A percentile compares a stretch with the other conserved stretches of the same genome.
phyloP scores from a whole-genome alignment of 2,888 invertebrate genomes.

The Caenorhabditis panamensis region DNA sequence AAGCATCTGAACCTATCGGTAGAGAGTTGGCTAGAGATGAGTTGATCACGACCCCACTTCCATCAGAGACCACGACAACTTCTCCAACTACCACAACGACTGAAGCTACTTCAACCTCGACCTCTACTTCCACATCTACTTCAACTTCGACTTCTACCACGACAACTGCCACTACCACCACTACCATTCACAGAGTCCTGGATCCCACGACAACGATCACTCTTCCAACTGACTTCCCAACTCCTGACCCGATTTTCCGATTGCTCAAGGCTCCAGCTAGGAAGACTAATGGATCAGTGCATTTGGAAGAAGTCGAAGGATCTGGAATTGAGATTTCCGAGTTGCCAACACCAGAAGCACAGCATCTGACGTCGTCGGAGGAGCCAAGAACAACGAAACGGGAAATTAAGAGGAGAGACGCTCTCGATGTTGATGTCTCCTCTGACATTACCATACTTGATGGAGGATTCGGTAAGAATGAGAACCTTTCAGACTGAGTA shows the following conservation, averaged over 20 bases:
- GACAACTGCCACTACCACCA: not conserved
- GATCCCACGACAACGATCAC: constrained; percentile 61
- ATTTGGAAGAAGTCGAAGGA: constrained; percentile 53
- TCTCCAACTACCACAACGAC: constrained; percentile 39
- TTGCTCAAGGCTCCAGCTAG: constrained; percentile 43
- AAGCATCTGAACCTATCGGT: constrained; percentile 41
- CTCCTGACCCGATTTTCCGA: constrained; percentile 55
- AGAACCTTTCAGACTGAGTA: no score
- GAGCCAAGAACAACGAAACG: constrained; percentile 53
- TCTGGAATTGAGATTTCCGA: constrained; percentile 37
- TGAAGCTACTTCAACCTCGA: constrained; percentile 14
- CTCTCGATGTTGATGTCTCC: constrained; percentile 78
- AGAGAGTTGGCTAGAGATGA: constrained; percentile 59
- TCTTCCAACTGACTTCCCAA: constrained; percentile 66
- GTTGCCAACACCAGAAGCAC: constrained; percentile 34
- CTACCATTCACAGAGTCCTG: constrained; percentile 29
- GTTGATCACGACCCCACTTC: constrained; percentile 46
- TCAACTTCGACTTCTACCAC: constrained; percentile 26
- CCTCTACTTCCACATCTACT: constrained; percentile 22
- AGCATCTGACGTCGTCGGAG: constrained; percentile 51
- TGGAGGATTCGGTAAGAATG: constrained; percentile 71
- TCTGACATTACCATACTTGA: constrained; percentile 79
- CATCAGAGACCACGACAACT: constrained; percentile 32
- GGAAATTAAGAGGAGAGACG: constrained; percentile 69
- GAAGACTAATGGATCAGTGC: constrained; percentile 16